These are phyloP conservation scores for Scleropages formosus DNA, from an alignment of 2,797 vertebrate species.

Conservation along the genomic window DNA sequence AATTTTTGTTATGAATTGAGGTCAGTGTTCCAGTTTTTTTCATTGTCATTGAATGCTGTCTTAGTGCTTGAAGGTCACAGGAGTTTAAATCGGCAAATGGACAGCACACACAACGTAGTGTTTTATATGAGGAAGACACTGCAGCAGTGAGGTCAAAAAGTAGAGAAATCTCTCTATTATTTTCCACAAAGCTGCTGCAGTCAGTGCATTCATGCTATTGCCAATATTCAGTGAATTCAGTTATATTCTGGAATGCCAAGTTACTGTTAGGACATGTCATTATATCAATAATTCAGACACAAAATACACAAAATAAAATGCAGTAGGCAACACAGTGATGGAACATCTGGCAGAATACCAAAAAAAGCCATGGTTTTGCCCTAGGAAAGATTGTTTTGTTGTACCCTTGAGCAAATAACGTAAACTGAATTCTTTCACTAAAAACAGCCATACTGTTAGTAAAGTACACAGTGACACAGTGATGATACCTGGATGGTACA, in stretches of 20 bases:
- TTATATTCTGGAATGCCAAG: neutral
- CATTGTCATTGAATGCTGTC: constrained; percentile 17
- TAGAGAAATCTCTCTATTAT: neutral
- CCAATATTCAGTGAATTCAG: neutral
- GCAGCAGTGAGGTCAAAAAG: neutral
- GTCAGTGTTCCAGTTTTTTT: constrained; percentile 39
- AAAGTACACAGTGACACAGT: too few relatives aligned
- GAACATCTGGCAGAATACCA: neutral
- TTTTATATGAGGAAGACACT: neutral
- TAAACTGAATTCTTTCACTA: too few relatives aligned
- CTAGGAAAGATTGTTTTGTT: too few relatives aligned
- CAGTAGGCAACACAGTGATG: neutral
- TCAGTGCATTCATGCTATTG: neutral
- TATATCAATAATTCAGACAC: neutral
- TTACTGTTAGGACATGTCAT: neutral
- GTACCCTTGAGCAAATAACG: too few relatives aligned
- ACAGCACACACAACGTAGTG: neutral
- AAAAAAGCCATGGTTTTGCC: too few relatives aligned
- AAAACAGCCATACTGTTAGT: too few relatives aligned
- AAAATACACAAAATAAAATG: neutral
- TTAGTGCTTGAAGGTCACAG: neutral
- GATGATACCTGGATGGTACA: too few relatives aligned
- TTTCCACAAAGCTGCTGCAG: neutral
- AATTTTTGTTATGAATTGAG: constrained; percentile 35
- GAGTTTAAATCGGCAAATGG: neutral